phyloP scores from a whole-genome alignment of 2,797 vertebrate genomes.

The Lerista edwardsae region DNA sequence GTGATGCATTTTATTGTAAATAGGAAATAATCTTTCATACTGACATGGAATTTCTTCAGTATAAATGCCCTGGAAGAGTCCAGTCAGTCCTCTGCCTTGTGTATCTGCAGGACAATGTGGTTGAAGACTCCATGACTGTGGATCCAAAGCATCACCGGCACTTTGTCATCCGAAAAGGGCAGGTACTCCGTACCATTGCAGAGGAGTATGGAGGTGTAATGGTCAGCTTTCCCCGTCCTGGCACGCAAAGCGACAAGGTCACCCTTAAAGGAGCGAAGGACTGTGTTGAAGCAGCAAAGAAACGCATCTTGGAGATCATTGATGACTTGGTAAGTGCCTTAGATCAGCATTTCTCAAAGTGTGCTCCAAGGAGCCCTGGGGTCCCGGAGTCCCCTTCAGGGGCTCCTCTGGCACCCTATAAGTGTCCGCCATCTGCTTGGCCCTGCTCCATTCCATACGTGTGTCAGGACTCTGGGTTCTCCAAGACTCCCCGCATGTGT shows the following conservation, averaged over 20 bases:
- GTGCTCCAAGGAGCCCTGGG: too few relatives aligned
- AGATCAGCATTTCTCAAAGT: too few relatives aligned
- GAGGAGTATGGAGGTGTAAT: conserved; percentile 97
- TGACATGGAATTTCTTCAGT: neutral
- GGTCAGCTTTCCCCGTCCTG: conserved; percentile 96
- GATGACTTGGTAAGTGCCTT: conserved; percentile 89
- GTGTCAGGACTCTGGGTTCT: too few relatives aligned
- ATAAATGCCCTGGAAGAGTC: neutral
- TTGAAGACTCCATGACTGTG: conserved; percentile 91
- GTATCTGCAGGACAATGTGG: conserved; percentile 87
- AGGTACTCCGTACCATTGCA: conserved; percentile 93
- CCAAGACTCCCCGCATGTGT: too few relatives aligned
- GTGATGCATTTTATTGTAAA: neutral
- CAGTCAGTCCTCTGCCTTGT: neutral
- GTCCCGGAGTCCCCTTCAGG: too few relatives aligned
- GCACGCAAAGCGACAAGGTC: conserved; percentile 90
- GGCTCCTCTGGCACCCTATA: too few relatives aligned
- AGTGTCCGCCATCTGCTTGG: too few relatives aligned
- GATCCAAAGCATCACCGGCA: conserved; percentile 96
- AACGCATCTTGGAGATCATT: conserved; percentile 93
- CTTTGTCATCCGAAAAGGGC: conserved; percentile 94
- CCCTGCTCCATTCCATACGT: too few relatives aligned
- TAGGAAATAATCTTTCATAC: neutral
- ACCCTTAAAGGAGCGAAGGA: conserved; percentile 98
- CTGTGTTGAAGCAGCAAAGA: conserved; percentile 97